These are phyloP conservation scores for Hedya salicella DNA, from an alignment of 2,888 invertebrate genomes.

Conservation along the genomic window DNA sequence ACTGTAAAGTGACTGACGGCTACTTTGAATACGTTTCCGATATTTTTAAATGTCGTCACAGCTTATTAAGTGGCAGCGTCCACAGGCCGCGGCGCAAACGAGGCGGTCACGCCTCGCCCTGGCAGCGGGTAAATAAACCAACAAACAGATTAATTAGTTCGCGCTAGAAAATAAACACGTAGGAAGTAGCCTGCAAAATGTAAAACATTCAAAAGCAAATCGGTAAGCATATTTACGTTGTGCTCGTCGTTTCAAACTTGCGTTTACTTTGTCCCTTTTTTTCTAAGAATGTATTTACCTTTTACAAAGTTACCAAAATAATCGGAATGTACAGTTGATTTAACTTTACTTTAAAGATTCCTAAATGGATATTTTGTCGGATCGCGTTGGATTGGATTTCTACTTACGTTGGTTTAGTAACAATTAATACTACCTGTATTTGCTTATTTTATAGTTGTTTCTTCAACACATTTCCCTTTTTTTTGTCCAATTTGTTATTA, in stretches of 20 bases:
- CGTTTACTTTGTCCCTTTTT: not conserved
- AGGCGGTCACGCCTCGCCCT: slow-evolving; percentile 33
- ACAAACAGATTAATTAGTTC: slow-evolving; percentile 41
- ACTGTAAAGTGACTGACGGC: slow-evolving; percentile 6
- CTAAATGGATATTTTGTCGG: no score
- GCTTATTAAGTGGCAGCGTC: slow-evolving; percentile 32
- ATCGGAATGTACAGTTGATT: not conserved
- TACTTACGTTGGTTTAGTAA: no score
- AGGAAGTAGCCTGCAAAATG: not conserved
- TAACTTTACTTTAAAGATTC: not conserved
- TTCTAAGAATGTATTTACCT: not conserved
- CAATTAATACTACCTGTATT: no score
- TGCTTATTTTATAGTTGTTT: no score
- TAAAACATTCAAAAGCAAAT: no score
- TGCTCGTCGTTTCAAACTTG: not conserved
- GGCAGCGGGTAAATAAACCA: slow-evolving; percentile 16
- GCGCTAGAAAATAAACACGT: slow-evolving; percentile 19
- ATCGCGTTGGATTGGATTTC: no score
- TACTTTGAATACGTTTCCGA: slow-evolving; percentile 18
- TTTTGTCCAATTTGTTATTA: no score
- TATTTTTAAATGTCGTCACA: slow-evolving; percentile 33
- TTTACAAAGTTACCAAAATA: no score
- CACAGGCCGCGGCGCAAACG: slow-evolving; percentile 25
- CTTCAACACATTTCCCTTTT: no score
- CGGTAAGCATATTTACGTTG: not conserved